Evolutionary conservation across 2,888 invertebrate genomes (phyloP), one percentile per base, ranked within the genome.

Genomic region (Anagyrus pseudococci): DNA sequence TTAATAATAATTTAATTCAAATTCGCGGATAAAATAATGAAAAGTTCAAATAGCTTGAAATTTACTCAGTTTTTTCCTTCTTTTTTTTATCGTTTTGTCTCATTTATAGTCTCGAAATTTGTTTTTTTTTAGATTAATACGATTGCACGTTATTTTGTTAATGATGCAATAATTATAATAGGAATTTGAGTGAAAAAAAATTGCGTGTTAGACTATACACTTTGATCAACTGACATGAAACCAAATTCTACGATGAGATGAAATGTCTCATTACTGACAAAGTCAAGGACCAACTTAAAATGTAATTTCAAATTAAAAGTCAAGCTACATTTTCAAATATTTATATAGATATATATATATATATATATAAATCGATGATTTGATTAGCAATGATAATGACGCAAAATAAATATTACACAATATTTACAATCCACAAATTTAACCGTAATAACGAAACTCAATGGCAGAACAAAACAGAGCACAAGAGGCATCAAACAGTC

Each of bases 401-500:
- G 44, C n/a, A 56, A 62, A 56, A 56, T 6, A 61, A 29, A 52
- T 25, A 22, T n/a, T 56, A 60, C n/a, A 57, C 57, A 56, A 57
- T 54, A 7, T 52, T 58, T 17, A 55, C 49, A 58, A 47, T 47
- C 43, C 25, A 59, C n/a, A n/a, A n/a, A n/a, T n/a, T n/a, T n/a
- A n/a, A n/a, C n/a, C n/a, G n/a, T n/a, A n/a, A n/a, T n/a, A n/a
- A 37, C 46, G 52, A 64, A 57, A 54, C 44, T 54, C 20, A 41
- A 49, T 47, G 58, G 37, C 49, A 58, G 53, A 61, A 62, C 49
- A 47, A 58, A 58, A 61, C 23, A 54, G 46, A 66, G 53, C 52
- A 56, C 52, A 62, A 59, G 37, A 66, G 58, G 59, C 56, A 53
- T 56, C 53, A 25, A 62, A 62, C 44, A 59, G 10, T 61, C 13